These are phyloP conservation scores for Leptura quadrifasciata DNA, from an alignment of 2,888 invertebrate species.

Conservation along the genomic window DNA sequence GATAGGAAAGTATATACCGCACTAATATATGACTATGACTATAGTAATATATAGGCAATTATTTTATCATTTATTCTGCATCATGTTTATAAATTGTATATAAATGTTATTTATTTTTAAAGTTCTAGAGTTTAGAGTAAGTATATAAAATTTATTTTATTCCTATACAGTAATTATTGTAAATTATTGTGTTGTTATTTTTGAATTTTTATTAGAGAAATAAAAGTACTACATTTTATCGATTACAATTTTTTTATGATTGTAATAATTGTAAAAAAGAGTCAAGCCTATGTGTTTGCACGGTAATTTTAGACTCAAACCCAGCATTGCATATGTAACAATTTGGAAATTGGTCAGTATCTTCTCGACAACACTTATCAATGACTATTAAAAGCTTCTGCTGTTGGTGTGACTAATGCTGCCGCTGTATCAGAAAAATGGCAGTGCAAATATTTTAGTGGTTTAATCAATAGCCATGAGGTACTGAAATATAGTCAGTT, in stretches of 20 bases:
- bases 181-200: conserved; percentile 25
- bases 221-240: background rate
- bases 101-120: conserved; percentile 64
- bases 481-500: too few species aligned
- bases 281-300: background rate
- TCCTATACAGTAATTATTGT: conserved; percentile 38
- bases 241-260: background rate
- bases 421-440: background rate
- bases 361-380: background rate
- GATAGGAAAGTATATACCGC: conserved; percentile 43
- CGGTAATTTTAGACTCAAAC: background rate
- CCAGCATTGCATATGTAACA: background rate
- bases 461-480: too few species aligned
- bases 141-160: conserved; percentile 51
- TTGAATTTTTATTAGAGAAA: conserved; percentile 23
- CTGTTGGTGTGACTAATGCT: background rate
- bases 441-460: background rate
- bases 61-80: conserved; percentile 57
- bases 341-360: background rate
- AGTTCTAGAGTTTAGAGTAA: conserved; percentile 54
- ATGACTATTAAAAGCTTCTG: background rate
- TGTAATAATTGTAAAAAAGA: background rate
- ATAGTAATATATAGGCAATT: conserved; percentile 44
- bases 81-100: conserved; percentile 62
- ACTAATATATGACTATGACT: conserved; percentile 32